phyloP scores from a whole-genome alignment of 1,140 invertebrate genomes.

The Ceratosolen solmsi region DNA sequence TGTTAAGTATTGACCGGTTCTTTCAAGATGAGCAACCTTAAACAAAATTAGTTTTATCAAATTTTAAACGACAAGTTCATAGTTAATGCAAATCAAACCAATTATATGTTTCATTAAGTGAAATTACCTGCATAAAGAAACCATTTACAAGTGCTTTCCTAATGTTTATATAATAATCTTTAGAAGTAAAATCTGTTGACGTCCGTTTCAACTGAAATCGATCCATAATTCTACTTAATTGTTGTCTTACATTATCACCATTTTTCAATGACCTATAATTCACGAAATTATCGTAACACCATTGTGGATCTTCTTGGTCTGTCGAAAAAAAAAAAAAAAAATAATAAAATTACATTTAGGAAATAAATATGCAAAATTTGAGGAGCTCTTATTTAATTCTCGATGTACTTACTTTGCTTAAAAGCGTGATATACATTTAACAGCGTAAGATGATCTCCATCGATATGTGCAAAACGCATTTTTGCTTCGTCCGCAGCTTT shows the following conservation, averaged over 20 bases:
- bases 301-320: slow-evolving; percentile 92
- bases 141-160: slow-evolving; percentile 97
- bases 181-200: slow-evolving; percentile 98
- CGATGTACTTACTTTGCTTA: slow-evolving; percentile 93
- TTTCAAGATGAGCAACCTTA: slow-evolving; percentile 94
- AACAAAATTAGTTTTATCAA: slow-evolving; percentile 46
- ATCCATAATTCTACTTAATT: slow-evolving; percentile 90
- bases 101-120: background rate
- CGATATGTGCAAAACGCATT: slow-evolving; percentile 99
- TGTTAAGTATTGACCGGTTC: slow-evolving; percentile 97
- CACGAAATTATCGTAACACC: slow-evolving; percentile 99
- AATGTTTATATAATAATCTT: slow-evolving; percentile 99
- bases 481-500: slow-evolving; percentile 99
- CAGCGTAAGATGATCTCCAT: slow-evolving; percentile 97
- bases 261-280: slow-evolving; percentile 98
- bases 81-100: background rate
- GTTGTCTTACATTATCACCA: slow-evolving; percentile 89
- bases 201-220: slow-evolving; percentile 94
- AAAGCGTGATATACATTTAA: slow-evolving; percentile 98
- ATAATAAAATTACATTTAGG: background rate
- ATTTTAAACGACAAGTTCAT: background rate
- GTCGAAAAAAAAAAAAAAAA: slow-evolving; percentile 25
- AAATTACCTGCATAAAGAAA: slow-evolving; percentile 98
- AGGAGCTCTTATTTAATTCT: background rate
- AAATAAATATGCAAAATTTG: too few species aligned